These are phyloP conservation scores for Stegostoma tigrinum DNA, from an alignment of 2,113 vertebrate genomes.

Conservation along the genomic window DNA sequence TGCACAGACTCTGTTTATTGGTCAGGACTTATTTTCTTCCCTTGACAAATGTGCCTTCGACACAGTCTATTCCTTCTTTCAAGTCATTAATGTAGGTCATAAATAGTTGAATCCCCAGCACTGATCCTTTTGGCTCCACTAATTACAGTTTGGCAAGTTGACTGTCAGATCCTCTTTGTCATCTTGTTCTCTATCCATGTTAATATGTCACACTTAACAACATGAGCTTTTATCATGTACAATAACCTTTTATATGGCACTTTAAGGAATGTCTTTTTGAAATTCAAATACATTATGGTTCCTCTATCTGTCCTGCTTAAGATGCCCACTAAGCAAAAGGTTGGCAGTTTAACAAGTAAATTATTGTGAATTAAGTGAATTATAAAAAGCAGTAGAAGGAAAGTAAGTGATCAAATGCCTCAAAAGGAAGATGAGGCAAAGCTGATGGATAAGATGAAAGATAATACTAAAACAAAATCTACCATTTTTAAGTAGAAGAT, in stretches of 20 bases:
- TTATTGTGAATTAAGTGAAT: too few species aligned
- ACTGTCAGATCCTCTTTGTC: not conserved
- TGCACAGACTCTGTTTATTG: not conserved
- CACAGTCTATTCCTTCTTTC: too few species aligned
- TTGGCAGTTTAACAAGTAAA: not conserved
- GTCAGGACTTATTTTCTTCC: not conserved
- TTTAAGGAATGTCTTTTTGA: not conserved
- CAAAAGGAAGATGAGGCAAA: not conserved
- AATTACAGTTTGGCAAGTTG: not conserved
- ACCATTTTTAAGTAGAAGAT: not conserved
- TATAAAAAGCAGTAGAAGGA: not conserved
- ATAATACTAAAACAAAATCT: not conserved
- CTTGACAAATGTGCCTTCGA: not conserved
- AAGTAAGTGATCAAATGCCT: not conserved
- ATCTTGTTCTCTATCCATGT: not conserved
- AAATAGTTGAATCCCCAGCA: not conserved
- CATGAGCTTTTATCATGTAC: not conserved
- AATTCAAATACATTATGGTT: not conserved
- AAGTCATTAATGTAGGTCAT: not conserved
- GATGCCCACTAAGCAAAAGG: not conserved
- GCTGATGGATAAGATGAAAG: not conserved
- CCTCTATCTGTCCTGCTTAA: not conserved
- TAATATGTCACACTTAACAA: not conserved
- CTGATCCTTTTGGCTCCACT: not conserved
- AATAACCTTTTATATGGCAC: not conserved